A percentile compares a stretch with the other conserved stretches of the same genome.
Evolutionary conservation across 2,113 vertebrate species (phyloP).

Genomic region (Ifrita kowaldi): DNA sequence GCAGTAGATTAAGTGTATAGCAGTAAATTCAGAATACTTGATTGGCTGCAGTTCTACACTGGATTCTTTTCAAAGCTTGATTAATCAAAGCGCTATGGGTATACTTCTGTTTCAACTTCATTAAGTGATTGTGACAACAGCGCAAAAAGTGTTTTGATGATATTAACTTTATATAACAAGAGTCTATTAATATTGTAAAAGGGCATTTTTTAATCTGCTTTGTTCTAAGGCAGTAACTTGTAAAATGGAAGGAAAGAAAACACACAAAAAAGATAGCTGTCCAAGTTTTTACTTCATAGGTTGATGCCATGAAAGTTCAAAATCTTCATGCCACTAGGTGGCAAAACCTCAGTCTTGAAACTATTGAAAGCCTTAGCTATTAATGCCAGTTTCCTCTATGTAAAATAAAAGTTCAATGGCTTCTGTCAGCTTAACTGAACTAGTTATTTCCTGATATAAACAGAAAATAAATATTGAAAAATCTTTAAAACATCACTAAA

Average conservation of each 20-base stretch:
- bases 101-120: not conserved
- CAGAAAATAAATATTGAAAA: not conserved
- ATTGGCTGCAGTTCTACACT: not conserved
- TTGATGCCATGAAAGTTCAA: not conserved
- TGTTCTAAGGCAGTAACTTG: not conserved
- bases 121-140: not conserved
- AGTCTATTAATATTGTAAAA: too few species aligned
- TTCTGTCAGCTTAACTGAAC: not conserved
- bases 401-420: not conserved
- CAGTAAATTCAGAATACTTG: not conserved
- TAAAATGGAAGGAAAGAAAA: not conserved
- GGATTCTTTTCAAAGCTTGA: not conserved
- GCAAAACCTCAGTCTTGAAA: not conserved
- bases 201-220: too few species aligned
- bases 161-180: not conserved
- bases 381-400: not conserved
- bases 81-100: not conserved
- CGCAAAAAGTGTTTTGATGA: rapidly evolving
- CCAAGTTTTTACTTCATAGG: not conserved
- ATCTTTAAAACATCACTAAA: not conserved
- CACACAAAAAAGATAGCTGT: not conserved
- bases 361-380: not conserved
- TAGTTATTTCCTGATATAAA: not conserved
- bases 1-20: not conserved
- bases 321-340: conserved; percentile 13